phyloP scores from a whole-genome alignment of 2,797 vertebrate species.

The Champsocephalus gunnari region DNA sequence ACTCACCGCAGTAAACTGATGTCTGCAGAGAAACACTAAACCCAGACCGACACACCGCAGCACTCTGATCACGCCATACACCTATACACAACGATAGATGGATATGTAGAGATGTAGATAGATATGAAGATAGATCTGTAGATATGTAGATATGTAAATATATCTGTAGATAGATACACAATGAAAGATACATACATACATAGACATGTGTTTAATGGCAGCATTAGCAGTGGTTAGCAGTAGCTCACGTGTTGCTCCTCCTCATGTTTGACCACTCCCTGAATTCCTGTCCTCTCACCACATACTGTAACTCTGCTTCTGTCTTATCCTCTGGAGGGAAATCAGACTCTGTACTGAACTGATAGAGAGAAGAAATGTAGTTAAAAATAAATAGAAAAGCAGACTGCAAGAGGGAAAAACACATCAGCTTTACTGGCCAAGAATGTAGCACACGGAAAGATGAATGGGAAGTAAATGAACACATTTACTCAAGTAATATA shows the following conservation, averaged over 20 bases:
- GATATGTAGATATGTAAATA: too few species aligned
- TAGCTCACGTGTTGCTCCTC: conserved; percentile 61
- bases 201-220: not conserved
- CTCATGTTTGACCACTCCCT: conserved; percentile 61
- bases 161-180: not conserved
- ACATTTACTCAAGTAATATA: too few species aligned
- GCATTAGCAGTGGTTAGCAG: conserved; percentile 13
- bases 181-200: not conserved
- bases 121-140: too few species aligned
- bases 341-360: not conserved
- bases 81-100: not conserved
- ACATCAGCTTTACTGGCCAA: not conserved
- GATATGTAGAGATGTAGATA: not conserved
- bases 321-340: not conserved
- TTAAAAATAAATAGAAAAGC: too few species aligned
- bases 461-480: too few species aligned
- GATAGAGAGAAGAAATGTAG: not conserved
- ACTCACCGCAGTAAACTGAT: conserved; percentile 41
- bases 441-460: not conserved
- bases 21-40: conserved; percentile 62
- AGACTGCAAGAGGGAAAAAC: not conserved
- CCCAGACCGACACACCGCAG: conserved; percentile 32
- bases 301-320: conserved; percentile 11
- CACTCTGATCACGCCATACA: not conserved
- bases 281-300: conserved; percentile 41